These are phyloP conservation scores for Cavia porcellus DNA, from an alignment of 2,113 vertebrate genomes.

Conservation along the genomic window DNA sequence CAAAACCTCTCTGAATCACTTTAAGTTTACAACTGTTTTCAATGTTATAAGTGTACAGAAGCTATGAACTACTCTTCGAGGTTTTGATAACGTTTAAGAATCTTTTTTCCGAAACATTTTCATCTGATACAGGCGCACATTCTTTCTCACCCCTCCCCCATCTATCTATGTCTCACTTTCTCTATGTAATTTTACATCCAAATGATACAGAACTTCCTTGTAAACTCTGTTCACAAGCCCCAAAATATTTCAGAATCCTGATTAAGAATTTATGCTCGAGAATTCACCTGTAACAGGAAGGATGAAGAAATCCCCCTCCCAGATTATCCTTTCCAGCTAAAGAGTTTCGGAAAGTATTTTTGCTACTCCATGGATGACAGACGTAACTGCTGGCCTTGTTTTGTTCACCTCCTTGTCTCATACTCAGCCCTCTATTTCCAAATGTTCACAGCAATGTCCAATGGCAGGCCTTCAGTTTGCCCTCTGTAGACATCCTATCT, in stretches of 20 bases:
- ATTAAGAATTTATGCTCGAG: background rate
- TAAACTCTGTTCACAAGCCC: background rate
- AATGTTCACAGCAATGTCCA: too few species aligned
- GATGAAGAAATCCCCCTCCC: background rate
- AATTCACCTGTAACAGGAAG: background rate
- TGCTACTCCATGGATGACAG: background rate
- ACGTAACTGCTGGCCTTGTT: background rate
- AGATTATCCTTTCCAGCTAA: background rate
- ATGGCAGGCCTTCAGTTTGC: background rate
- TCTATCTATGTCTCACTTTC: background rate
- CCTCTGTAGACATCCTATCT: background rate
- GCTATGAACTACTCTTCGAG: background rate
- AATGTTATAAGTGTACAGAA: conserved; percentile 10
- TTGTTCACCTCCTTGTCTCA: background rate
- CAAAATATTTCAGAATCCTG: background rate
- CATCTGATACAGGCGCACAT: background rate
- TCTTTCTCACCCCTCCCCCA: background rate
- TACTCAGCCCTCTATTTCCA: background rate
- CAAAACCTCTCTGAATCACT: background rate
- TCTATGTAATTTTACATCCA: background rate
- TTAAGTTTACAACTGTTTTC: background rate
- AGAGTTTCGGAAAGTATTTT: background rate
- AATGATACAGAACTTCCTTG: background rate
- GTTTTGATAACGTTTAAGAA: background rate
- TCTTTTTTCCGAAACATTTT: background rate